Percentiles rank a stretch among this genome's conserved stretches.
Conservation (phyloP, 2,888 invertebrate species). For the Pristionchus arcanus region DNA sequence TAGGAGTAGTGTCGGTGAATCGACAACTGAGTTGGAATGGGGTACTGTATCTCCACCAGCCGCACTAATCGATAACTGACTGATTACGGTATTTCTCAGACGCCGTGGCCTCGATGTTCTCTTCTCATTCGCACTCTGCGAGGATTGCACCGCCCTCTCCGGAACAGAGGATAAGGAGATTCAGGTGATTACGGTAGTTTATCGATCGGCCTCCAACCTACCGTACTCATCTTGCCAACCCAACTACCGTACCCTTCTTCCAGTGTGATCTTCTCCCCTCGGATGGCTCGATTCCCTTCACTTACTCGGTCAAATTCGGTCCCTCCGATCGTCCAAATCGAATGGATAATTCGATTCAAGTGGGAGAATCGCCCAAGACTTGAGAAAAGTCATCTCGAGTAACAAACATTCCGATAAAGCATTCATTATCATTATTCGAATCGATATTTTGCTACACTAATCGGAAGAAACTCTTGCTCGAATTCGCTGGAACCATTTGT, state of each 20-base stretch:
- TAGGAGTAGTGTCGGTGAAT: background rate
- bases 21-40: background rate
- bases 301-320: constrained; percentile 17
- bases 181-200: constrained; percentile 12
- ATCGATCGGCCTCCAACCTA: background rate
- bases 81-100: background rate
- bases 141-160: constrained; percentile 32
- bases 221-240: background rate
- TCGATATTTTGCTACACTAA: no score
- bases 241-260: background rate
- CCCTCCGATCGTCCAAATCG: background rate
- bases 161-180: constrained; percentile 14
- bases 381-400: background rate
- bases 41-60: background rate
- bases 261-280: constrained; percentile 38
- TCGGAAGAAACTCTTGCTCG: no score
- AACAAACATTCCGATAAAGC: background rate
- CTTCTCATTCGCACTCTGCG: constrained; percentile 43
- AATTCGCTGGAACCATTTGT: no score
- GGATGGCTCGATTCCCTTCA: background rate
- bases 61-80: background rate
- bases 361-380: constrained; percentile 26
- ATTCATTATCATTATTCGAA: background rate
- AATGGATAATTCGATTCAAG: constrained; percentile 49
- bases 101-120: constrained; percentile 32